A percentile compares a stretch with the other conserved stretches of the same genome.
phyloP scores from a whole-genome alignment of 2,888 invertebrate genomes.

The Apamea anceps region DNA sequence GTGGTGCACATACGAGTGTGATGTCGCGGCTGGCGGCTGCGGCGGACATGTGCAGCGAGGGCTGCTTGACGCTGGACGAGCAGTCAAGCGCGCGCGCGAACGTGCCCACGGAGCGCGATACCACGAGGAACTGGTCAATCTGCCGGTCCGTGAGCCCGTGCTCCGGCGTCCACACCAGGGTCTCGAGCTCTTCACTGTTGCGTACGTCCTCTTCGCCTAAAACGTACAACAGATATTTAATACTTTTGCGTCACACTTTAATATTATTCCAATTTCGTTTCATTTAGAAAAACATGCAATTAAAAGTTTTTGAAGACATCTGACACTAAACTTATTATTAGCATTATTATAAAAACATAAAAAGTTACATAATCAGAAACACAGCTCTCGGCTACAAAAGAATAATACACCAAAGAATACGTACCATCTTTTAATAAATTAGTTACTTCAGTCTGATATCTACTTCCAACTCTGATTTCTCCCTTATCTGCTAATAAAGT shows the following conservation, averaged over 20 bases:
- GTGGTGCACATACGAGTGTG: conserved; percentile 92
- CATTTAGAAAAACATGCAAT: conserved; percentile 1
- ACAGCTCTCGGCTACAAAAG: not conserved
- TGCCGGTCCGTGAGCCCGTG: conserved; percentile 98
- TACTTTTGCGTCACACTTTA: conserved; percentile 4
- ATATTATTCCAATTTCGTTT: not conserved
- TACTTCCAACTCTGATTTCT: conserved; percentile 97
- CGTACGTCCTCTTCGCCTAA: conserved; percentile 92
- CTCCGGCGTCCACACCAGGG: conserved; percentile 98
- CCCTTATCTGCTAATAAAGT: conserved; percentile 99
- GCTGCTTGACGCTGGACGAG: conserved; percentile 99
- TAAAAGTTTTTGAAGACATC: not conserved
- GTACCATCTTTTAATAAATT: conserved; percentile 94
- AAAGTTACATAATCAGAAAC: not conserved
- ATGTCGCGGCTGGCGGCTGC: conserved; percentile 99
- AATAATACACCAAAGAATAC: conserved; percentile 57
- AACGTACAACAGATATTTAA: conserved; percentile 58
- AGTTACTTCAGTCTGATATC: conserved; percentile 98
- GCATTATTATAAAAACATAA: not conserved
- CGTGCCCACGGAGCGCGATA: conserved; percentile 98
- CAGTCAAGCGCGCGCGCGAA: conserved; percentile 99
- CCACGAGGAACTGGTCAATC: conserved; percentile 99
- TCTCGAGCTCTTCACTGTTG: conserved; percentile 95
- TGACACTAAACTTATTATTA: not conserved
- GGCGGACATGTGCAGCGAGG: conserved; percentile 99